Conservation (phyloP, 2,888 invertebrate species). For the Epistrophe eligans region DNA sequence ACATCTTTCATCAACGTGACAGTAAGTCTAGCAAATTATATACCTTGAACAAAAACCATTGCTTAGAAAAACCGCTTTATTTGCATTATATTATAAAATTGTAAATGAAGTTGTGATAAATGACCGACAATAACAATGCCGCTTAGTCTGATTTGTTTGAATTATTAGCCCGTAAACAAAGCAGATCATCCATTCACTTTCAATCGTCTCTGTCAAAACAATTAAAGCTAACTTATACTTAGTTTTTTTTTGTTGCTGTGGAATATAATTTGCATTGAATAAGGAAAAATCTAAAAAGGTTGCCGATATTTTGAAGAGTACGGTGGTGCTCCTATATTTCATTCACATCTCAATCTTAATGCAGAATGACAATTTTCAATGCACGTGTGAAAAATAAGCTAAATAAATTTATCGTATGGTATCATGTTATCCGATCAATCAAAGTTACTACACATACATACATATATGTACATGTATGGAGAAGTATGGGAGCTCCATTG, state of each 20-base stretch:
- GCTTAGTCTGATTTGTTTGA: conserved; percentile 42
- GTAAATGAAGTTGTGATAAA: neutral
- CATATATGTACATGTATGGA: too few species aligned
- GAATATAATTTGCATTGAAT: conserved; percentile 4
- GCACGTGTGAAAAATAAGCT: conserved; percentile 52
- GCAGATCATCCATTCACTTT: conserved; percentile 48
- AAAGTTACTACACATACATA: neutral
- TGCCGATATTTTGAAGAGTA: conserved; percentile 8
- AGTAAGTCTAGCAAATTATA: neutral
- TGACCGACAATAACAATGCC: conserved; percentile 1
- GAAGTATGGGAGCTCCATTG: neutral
- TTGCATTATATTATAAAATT: conserved; percentile 40
- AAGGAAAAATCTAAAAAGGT: neutral
- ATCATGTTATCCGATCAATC: neutral
- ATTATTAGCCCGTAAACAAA: conserved; percentile 50
- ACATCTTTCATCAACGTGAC: conserved; percentile 22
- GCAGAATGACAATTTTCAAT: conserved; percentile 31
- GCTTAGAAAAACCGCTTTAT: conserved; percentile 35
- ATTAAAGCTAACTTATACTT: conserved; percentile 46
- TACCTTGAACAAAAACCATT: neutral
- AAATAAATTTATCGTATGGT: neutral
- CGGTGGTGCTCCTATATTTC: conserved; percentile 8
- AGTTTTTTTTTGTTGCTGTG: neutral
- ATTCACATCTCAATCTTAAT: conserved; percentile 47
- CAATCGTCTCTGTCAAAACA: conserved; percentile 60